Evolutionary conservation across 2,113 vertebrate species (phyloP).

Genomic region (Thalassoma bifasciatum): DNA sequence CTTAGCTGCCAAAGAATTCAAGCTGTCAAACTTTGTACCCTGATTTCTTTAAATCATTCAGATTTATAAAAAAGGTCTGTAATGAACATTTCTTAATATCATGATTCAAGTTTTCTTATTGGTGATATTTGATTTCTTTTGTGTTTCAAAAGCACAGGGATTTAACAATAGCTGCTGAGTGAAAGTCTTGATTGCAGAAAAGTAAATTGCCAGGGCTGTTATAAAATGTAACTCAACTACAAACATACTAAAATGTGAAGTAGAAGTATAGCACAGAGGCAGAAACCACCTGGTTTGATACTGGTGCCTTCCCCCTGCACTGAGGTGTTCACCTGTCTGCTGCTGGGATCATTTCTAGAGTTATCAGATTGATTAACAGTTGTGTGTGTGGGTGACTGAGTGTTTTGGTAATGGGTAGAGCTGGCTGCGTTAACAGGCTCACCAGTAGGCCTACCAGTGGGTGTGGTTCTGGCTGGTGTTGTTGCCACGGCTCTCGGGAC

Average conservation of each 20-base stretch:
- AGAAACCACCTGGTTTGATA: constrained; percentile 36
- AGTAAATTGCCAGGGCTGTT: constrained; percentile 5
- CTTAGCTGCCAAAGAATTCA: constrained; percentile 38
- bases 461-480: constrained; percentile 47
- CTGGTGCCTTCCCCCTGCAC: constrained; percentile 41
- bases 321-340: constrained; percentile 20
- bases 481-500: constrained; percentile 45
- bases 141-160: neutral
- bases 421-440: constrained; percentile 45
- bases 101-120: neutral
- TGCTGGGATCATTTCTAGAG: constrained; percentile 42
- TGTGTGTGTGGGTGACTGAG: constrained; percentile 12
- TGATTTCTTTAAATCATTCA: neutral
- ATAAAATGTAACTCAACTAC: neutral
- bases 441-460: constrained; percentile 69
- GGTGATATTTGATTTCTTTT: neutral
- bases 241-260: constrained; percentile 42
- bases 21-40: neutral
- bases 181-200: neutral
- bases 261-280: constrained; percentile 36
- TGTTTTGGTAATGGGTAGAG: constrained; percentile 34
- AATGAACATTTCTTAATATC: neutral
- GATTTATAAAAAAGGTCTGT: neutral
- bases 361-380: constrained; percentile 22
- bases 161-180: neutral